phyloP scores from a whole-genome alignment of 2,888 invertebrate species.

The Altica lythri region DNA sequence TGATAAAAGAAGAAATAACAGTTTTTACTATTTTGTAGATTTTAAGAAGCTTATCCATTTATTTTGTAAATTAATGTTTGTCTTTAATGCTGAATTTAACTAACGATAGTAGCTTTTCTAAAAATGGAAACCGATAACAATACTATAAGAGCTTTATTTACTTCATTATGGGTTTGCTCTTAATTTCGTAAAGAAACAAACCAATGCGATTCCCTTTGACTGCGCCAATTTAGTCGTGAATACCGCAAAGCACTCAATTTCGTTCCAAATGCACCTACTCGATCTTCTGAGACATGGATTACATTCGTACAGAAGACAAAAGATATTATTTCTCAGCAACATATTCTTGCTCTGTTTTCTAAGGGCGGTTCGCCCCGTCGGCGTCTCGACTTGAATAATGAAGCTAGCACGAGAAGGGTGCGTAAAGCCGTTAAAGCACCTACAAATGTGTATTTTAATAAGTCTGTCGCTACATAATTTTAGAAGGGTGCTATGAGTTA shows the following conservation, averaged over 20 bases:
- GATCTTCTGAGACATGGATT: constrained; percentile 11
- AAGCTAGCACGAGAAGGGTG: constrained; percentile 20
- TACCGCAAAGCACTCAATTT: constrained; percentile 16
- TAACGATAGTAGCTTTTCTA: too few relatives aligned
- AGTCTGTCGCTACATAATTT: constrained; percentile 34
- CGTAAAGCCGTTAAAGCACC: constrained; percentile 29
- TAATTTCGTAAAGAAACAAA: constrained; percentile 6
- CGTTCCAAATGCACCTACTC: constrained; percentile 10
- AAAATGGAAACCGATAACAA: too few relatives aligned
- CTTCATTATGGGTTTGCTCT: neutral
- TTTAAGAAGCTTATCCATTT: too few relatives aligned
- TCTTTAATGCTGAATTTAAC: too few relatives aligned
- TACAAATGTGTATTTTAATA: constrained; percentile 34
- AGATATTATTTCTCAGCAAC: constrained; percentile 26
- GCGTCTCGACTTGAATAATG: constrained; percentile 28
- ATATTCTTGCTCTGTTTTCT: constrained; percentile 19
- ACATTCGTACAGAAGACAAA: constrained; percentile 22
- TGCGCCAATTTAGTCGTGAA: constrained; percentile 8
- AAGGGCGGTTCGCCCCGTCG: constrained; percentile 6
- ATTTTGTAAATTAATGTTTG: too few relatives aligned
- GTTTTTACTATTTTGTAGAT: too few relatives aligned
- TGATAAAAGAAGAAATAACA: too few relatives aligned
- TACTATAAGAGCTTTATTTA: too few relatives aligned
- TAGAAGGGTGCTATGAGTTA: constrained; percentile 28
- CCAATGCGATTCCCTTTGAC: constrained; percentile 1